Evolutionary conservation across 2,888 invertebrate genomes (phyloP).

Genomic region (Idaea straminata): DNA sequence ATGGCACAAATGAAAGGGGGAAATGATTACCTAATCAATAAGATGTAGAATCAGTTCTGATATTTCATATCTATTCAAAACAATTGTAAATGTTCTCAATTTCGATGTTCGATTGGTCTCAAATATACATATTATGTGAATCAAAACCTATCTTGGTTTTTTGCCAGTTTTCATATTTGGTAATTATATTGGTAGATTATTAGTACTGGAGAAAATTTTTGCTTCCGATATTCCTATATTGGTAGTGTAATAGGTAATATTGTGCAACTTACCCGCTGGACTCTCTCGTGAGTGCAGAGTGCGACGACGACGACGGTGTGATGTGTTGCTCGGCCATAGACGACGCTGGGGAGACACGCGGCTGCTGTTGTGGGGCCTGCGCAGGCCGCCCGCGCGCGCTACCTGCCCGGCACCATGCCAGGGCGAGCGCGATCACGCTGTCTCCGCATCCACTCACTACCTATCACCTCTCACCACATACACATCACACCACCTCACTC

Average conservation of each 20-base stretch:
- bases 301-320: constrained; percentile 86
- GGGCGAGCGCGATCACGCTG: constrained; percentile 67
- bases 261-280: constrained; percentile 68
- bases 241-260: neutral
- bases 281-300: constrained; percentile 87
- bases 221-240: neutral
- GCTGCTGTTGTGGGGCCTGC: constrained; percentile 78
- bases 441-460: constrained; percentile 56
- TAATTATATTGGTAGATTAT: neutral
- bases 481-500: constrained; percentile 37
- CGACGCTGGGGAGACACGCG: constrained; percentile 87
- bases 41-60: too few species aligned
- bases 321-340: constrained; percentile 95
- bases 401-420: constrained; percentile 80
- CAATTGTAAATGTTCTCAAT: too few species aligned
- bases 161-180: too few species aligned
- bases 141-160: too few species aligned
- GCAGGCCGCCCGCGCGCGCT: constrained; percentile 80
- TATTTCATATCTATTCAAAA: too few species aligned
- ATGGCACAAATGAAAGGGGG: too few species aligned
- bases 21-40: too few species aligned
- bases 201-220: neutral
- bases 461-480: constrained; percentile 41
- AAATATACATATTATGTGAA: too few species aligned
- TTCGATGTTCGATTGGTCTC: too few species aligned